Percentiles rank a stretch among this genome's conserved stretches.
Conservation (phyloP, 2,113 vertebrate species). For the Hypomesus transpacificus region DNA sequence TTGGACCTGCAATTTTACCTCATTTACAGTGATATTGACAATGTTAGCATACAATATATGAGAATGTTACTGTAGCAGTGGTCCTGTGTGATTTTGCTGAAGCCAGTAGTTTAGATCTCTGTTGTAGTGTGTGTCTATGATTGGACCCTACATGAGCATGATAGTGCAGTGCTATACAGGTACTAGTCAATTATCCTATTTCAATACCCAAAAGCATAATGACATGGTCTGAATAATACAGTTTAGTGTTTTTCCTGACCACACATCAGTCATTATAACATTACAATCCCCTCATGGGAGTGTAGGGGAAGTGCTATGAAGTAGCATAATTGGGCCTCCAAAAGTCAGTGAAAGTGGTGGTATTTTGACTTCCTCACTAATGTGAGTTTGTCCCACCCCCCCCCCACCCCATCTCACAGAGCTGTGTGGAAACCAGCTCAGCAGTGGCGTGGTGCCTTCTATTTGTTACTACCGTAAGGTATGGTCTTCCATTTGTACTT, state of each 20-base stretch:
- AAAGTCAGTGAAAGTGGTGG: slow-evolving; percentile 46
- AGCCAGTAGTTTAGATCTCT: slow-evolving; percentile 48
- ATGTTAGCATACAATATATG: slow-evolving; percentile 54
- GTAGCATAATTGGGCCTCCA: slow-evolving; percentile 59
- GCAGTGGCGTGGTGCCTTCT: slow-evolving; percentile 71
- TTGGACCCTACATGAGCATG: too few relatives aligned
- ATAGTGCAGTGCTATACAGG: slow-evolving; percentile 19
- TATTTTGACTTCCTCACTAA: slow-evolving; percentile 49
- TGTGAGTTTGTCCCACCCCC: slow-evolving; percentile 50
- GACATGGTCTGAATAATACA: slow-evolving; percentile 20
- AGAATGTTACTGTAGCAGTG: slow-evolving; percentile 35
- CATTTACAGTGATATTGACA: slow-evolving; percentile 54
- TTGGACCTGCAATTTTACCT: slow-evolving; percentile 73
- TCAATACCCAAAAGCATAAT: slow-evolving; percentile 20
- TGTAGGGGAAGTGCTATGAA: slow-evolving; percentile 2
- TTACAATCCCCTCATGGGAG: too few relatives aligned
- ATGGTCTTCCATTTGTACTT: slow-evolving; percentile 73
- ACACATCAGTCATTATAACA: background rate
- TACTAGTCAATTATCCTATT: slow-evolving; percentile 51
- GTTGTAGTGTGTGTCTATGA: slow-evolving; percentile 14
- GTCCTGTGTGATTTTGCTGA: slow-evolving; percentile 25
- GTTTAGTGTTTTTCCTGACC: slow-evolving; percentile 29
- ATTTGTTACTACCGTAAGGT: slow-evolving; percentile 69
- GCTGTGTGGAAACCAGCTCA: slow-evolving; percentile 64
- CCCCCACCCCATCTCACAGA: slow-evolving; percentile 49